A percentile compares a stretch with the other conserved stretches of the same genome.
phyloP scores from a whole-genome alignment of 2,888 invertebrate species.

The Hecatera dysodea region DNA sequence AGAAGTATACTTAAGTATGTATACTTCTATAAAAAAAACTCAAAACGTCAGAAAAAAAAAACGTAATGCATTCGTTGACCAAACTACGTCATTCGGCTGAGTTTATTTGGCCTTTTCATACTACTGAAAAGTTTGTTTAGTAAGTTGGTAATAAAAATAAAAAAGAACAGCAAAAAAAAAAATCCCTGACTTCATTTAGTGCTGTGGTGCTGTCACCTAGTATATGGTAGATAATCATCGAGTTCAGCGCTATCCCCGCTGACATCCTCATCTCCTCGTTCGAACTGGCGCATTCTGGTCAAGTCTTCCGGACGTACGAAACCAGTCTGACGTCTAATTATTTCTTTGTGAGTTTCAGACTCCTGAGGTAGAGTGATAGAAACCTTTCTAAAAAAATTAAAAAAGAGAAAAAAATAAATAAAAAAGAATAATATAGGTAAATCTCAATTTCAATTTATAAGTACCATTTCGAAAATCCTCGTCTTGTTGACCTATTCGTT shows the following conservation, averaged over 20 bases:
- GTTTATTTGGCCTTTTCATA: not conserved
- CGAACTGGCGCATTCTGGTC: conserved; percentile 65
- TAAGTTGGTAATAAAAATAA: not conserved
- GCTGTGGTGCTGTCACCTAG: conserved; percentile 33
- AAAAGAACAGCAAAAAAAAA: too few relatives aligned
- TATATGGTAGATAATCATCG: conserved; percentile 38
- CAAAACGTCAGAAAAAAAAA: too few relatives aligned
- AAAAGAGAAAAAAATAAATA: not conserved
- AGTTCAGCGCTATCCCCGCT: conserved; percentile 21
- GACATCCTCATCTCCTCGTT: not conserved
- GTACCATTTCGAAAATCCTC: not conserved
- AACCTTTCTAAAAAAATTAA: conserved; percentile 75
- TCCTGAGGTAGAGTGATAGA: conserved; percentile 70
- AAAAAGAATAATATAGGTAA: not conserved
- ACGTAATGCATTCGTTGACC: too few relatives aligned
- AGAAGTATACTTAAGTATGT: too few relatives aligned
- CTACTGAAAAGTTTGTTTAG: not conserved
- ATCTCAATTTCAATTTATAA: too few relatives aligned
- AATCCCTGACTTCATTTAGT: not conserved
- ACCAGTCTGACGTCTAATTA: conserved; percentile 80
- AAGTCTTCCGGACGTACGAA: conserved; percentile 73
- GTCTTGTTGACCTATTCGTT: not conserved
- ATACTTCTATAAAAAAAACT: too few relatives aligned
- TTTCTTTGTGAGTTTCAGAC: conserved; percentile 65
- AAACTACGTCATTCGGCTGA: not conserved